Percentiles rank a stretch among this genome's conserved stretches.
phyloP scores from a whole-genome alignment of 2,113 vertebrate species.

The Cryptotis parvus region DNA sequence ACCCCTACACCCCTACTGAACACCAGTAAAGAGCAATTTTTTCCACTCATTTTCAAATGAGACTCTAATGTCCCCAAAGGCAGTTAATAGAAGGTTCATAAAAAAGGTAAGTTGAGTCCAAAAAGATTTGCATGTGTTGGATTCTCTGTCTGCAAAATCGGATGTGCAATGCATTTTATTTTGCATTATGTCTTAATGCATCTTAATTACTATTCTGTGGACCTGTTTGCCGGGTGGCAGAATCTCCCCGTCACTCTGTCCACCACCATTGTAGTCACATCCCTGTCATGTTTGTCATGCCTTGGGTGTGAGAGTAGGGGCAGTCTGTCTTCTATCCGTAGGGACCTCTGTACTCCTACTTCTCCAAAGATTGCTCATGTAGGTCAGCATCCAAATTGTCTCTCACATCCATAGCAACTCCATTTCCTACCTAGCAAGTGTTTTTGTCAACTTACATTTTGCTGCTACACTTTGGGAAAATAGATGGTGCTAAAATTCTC shows the following conservation, averaged over 20 bases:
- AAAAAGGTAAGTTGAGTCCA: background rate
- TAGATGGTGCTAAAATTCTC: background rate
- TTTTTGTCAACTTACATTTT: background rate
- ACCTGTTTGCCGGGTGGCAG: background rate
- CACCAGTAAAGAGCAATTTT: background rate
- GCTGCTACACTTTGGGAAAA: background rate
- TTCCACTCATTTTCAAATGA: background rate
- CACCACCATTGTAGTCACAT: too few relatives aligned
- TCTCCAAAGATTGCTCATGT: background rate
- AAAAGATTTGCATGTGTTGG: background rate
- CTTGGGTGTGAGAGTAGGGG: too few relatives aligned
- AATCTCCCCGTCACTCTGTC: background rate
- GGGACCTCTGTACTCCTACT: too few relatives aligned
- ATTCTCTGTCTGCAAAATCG: constrained; percentile 37
- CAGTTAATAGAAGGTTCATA: background rate
- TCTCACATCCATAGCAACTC: background rate
- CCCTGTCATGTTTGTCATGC: too few relatives aligned
- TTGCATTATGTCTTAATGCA: background rate
- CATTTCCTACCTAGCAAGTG: background rate
- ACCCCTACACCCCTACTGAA: too few relatives aligned
- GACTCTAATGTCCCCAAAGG: background rate
- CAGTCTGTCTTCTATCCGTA: too few relatives aligned
- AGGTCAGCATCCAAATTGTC: background rate
- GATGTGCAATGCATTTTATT: background rate
- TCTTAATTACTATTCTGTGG: background rate